These are phyloP conservation scores for Chiloscyllium punctatum DNA, from an alignment of 2,797 vertebrate species.

Conservation along the genomic window DNA sequence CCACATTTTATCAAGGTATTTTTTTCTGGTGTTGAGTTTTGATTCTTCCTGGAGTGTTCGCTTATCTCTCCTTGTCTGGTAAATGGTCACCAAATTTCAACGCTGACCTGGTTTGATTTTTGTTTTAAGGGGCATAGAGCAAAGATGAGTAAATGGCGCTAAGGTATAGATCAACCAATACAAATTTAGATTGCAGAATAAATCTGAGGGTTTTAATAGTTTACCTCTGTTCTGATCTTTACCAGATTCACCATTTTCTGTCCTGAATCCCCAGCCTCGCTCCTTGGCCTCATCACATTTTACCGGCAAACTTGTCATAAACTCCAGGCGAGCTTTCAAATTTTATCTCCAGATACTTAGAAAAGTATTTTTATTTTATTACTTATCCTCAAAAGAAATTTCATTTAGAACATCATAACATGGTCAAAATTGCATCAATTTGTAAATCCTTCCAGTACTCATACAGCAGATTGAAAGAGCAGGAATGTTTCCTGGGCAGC, in stretches of 20 bases:
- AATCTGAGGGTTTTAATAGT: background rate
- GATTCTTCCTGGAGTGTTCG: background rate
- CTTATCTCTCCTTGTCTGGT: background rate
- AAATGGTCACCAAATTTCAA: background rate
- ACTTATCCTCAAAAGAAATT: background rate
- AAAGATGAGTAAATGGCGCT: background rate
- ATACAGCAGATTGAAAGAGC: no score
- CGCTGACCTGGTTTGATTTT: background rate
- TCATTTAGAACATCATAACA: background rate
- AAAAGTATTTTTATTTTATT: background rate
- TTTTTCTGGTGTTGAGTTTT: background rate
- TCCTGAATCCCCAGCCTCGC: background rate
- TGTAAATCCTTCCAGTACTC: no score
- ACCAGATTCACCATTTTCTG: background rate
- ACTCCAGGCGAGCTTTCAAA: background rate
- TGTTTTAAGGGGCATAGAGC: background rate
- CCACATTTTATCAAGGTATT: background rate
- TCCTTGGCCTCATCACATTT: background rate
- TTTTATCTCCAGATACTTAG: background rate
- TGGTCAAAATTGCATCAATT: background rate
- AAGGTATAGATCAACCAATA: background rate
- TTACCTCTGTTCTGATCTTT: background rate
- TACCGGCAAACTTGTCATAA: background rate
- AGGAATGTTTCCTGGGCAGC: no score
- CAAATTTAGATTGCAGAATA: background rate